Conservation (phyloP, 1,140 invertebrate species). For the Cyrtorhinus lividipennis region DNA sequence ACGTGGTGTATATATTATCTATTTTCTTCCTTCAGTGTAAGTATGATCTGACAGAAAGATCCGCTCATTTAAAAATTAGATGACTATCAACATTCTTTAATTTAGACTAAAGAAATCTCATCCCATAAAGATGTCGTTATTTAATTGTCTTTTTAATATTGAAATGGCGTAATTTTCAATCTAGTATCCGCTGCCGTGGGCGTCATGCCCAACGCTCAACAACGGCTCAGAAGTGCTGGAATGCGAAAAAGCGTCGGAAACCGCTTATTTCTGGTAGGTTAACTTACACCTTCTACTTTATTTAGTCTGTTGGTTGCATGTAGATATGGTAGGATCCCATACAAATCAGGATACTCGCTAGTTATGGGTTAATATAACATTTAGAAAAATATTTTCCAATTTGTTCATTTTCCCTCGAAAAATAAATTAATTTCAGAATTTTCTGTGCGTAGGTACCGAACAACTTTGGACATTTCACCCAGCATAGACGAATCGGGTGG, state of each 20-base stretch:
- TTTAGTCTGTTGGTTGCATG: no score
- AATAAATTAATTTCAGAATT: no score
- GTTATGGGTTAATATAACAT: no score
- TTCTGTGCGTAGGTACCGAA: slow-evolving; percentile 56
- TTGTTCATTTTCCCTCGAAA: no score
- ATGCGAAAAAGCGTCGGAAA: slow-evolving; percentile 67
- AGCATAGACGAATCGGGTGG: slow-evolving; percentile 67
- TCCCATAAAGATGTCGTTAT: no score
- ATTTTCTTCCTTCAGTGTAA: slow-evolving; percentile 74
- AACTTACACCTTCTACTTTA: background rate
- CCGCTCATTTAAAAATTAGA: background rate
- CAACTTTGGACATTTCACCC: slow-evolving; percentile 66
- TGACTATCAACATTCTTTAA: no score
- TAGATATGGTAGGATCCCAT: no score
- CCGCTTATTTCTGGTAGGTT: slow-evolving; percentile 64
- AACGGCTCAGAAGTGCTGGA: slow-evolving; percentile 57
- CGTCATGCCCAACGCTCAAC: slow-evolving; percentile 52
- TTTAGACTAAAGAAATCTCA: no score
- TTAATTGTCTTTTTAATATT: no score
- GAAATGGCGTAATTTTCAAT: background rate
- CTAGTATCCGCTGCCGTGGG: slow-evolving; percentile 71
- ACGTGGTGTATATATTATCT: slow-evolving; percentile 96
- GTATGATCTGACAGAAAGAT: no score
- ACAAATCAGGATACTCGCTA: no score
- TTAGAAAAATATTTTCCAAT: no score